Conservation (phyloP, 2,888 invertebrate species). For the Ethmia dodecea region DNA sequence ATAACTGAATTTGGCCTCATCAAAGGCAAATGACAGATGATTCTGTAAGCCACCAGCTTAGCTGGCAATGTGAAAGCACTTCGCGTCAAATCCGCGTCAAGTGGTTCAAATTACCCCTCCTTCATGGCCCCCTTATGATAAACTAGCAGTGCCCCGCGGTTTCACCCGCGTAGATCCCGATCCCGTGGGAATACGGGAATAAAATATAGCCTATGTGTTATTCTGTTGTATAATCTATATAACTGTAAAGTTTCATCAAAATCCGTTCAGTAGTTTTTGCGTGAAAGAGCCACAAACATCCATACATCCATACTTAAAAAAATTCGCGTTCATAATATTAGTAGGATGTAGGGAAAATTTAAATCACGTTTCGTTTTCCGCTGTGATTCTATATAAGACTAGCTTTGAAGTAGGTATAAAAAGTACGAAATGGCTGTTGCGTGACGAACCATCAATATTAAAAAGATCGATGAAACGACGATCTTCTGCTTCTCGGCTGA, state of each 20-base stretch:
- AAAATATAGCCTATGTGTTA: too few relatives aligned
- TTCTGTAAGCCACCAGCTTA: slow-evolving; percentile 52
- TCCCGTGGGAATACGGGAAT: too few relatives aligned
- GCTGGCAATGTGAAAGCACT: slow-evolving; percentile 49
- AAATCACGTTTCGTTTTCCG: slow-evolving; percentile 54
- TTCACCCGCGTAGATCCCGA: too few relatives aligned
- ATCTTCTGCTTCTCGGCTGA: too few relatives aligned
- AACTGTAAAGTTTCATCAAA: too few relatives aligned
- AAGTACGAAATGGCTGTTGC: slow-evolving; percentile 38
- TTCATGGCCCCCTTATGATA: slow-evolving; percentile 40
- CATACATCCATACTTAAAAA: too few relatives aligned
- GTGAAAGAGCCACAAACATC: too few relatives aligned
- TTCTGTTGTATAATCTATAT: too few relatives aligned
- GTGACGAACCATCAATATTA: slow-evolving; percentile 37
- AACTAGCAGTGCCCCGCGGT: too few relatives aligned
- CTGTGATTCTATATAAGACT: slow-evolving; percentile 33
- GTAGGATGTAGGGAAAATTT: slow-evolving; percentile 59
- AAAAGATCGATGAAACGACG: slow-evolving; percentile 29
- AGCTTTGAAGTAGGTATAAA: slow-evolving; percentile 26
- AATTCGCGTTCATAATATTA: too few relatives aligned
- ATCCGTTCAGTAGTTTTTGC: too few relatives aligned
- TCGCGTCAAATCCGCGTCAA: slow-evolving; percentile 58
- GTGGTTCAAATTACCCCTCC: slow-evolving; percentile 51
- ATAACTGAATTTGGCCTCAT: slow-evolving; percentile 47
- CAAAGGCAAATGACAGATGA: slow-evolving; percentile 54